phyloP scores from a whole-genome alignment of 2,888 invertebrate genomes.

The Phalera bucephala region DNA sequence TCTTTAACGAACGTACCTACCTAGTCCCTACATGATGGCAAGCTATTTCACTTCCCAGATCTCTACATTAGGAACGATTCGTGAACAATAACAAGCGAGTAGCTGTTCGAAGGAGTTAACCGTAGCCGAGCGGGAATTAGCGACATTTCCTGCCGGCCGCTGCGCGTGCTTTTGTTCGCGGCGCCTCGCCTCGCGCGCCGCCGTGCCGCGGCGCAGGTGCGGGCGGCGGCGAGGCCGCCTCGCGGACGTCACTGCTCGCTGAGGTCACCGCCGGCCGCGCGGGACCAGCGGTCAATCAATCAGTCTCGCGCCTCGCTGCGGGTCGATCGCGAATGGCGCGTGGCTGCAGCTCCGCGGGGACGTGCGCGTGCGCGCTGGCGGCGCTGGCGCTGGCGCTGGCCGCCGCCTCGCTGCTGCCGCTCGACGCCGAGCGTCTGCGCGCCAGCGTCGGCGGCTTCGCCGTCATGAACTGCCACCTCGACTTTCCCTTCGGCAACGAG shows the following conservation, averaged over 20 bases:
- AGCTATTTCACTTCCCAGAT: too few species aligned
- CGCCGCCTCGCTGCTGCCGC: conserved; percentile 58
- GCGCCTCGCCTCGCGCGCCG: conserved; percentile 5
- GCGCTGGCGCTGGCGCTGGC: conserved; percentile 18
- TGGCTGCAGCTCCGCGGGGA: too few species aligned
- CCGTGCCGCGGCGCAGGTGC: conserved; percentile 11
- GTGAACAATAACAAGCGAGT: conserved; percentile 24
- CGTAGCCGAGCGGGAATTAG: conserved; percentile 30
- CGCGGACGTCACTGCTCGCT: conserved; percentile 21
- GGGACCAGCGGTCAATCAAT: conserved; percentile 36
- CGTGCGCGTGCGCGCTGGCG: conserved; percentile 1
- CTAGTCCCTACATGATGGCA: too few species aligned
- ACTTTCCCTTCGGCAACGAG: conserved; percentile 93
- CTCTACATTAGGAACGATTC: conserved; percentile 13
- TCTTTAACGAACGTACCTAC: too few species aligned
- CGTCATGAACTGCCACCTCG: conserved; percentile 92
- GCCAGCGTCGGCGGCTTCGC: conserved; percentile 90
- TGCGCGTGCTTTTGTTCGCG: conserved; percentile 29
- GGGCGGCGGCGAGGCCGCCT: conserved; percentile 17
- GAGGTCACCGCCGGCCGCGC: too few species aligned
- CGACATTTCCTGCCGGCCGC: conserved; percentile 30
- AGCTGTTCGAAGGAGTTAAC: conserved; percentile 29
- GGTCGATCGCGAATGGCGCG: conserved; percentile 15
- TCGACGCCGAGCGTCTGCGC: conserved; percentile 75
- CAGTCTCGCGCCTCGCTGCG: conserved; percentile 16